phyloP scores from a whole-genome alignment of 2,113 vertebrate genomes.

The Accipiter virgatus region DNA sequence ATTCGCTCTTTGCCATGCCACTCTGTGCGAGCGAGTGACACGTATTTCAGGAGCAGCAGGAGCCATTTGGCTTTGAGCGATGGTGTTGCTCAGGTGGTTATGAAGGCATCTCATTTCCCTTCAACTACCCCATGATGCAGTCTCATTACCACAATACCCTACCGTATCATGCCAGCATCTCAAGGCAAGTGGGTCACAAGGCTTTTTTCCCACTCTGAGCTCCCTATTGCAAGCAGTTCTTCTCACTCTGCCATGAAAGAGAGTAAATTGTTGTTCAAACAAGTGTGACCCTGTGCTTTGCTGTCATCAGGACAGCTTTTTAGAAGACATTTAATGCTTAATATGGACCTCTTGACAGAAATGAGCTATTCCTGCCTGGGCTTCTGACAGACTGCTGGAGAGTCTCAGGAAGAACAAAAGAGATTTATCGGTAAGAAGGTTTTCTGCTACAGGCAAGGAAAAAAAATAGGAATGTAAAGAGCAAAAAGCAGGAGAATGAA shows the following conservation, averaged over 20 bases:
- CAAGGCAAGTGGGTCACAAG: not conserved
- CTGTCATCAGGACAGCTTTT: constrained; percentile 10
- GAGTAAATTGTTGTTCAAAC: constrained; percentile 8
- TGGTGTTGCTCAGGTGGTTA: not conserved
- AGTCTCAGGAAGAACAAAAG: constrained; percentile 53
- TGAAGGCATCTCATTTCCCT: not conserved
- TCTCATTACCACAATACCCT: not conserved
- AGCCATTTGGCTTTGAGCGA: not conserved
- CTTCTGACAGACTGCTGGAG: constrained; percentile 57
- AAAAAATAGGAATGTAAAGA: not conserved
- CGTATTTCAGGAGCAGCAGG: not conserved
- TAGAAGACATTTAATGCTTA: constrained; percentile 48
- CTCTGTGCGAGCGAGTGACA: not conserved
- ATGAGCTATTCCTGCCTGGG: constrained; percentile 51
- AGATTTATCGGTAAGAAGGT: constrained; percentile 51
- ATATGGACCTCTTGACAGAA: constrained; percentile 61
- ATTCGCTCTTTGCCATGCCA: not conserved
- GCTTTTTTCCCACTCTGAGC: not conserved
- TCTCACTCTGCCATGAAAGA: not conserved
- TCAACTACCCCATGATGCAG: not conserved
- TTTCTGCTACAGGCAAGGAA: constrained; percentile 27
- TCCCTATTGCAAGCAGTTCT: not conserved
- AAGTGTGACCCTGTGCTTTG: not conserved
- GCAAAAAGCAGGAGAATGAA: constrained; percentile 1
- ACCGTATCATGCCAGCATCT: not conserved